Conservation (phyloP, 2,113 vertebrate genomes). For the Petroica traversi region DNA sequence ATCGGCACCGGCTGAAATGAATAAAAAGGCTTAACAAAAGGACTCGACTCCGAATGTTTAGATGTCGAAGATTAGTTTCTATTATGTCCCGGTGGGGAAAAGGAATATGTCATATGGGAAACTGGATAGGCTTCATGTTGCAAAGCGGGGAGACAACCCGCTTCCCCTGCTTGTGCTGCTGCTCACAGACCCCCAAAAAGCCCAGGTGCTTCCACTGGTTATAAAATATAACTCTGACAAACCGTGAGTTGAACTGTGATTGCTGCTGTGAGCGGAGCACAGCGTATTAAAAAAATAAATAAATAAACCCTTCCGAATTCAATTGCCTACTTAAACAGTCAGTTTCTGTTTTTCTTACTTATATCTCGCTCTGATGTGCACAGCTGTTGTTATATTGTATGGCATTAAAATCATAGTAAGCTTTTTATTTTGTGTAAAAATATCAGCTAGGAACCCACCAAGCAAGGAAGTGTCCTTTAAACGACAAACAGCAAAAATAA, state of each 20-base stretch:
- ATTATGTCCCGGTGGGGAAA: slow-evolving; percentile 69
- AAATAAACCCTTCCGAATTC: not conserved
- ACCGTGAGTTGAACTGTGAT: not conserved
- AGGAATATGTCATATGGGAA: slow-evolving; percentile 47
- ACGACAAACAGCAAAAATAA: not conserved
- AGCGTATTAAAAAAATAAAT: not conserved
- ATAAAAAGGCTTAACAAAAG: slow-evolving; percentile 83
- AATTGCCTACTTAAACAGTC: not conserved
- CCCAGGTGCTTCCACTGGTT: not conserved
- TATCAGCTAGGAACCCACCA: not conserved
- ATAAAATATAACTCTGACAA: not conserved
- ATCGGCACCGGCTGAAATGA: slow-evolving; percentile 66
- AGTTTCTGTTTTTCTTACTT: not conserved
- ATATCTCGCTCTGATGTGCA: not conserved
- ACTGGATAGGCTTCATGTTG: slow-evolving; percentile 12
- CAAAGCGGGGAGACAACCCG: not conserved
- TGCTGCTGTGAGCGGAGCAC: not conserved
- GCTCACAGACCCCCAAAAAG: not conserved
- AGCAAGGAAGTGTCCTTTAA: not conserved
- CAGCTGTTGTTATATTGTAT: not conserved
- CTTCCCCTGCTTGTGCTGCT: not conserved
- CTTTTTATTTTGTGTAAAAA: not conserved
- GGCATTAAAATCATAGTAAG: not conserved
- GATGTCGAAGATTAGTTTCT: slow-evolving; percentile 72
- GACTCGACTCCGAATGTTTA: slow-evolving; percentile 72